Percentiles rank a stretch among this genome's conserved stretches.
phyloP scores from a whole-genome alignment of 2,797 vertebrate species.

The Etheostoma perlongum region DNA sequence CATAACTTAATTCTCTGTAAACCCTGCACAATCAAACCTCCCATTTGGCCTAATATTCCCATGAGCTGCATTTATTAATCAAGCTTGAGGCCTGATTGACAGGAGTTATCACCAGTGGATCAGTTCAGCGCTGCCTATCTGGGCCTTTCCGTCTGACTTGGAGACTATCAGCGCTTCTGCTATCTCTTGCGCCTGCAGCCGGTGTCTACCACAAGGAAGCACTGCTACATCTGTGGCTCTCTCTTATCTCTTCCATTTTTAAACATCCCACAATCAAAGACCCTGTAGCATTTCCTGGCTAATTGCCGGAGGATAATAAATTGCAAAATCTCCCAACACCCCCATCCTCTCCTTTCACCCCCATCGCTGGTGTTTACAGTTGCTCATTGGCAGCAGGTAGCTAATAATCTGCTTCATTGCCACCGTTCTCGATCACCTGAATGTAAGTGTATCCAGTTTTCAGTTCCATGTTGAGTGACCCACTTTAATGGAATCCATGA shows the following conservation, averaged over 20 bases:
- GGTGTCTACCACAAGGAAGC: constrained; percentile 76
- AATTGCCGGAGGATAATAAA: constrained; percentile 87
- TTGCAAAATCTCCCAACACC: constrained; percentile 60
- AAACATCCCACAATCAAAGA: constrained; percentile 83
- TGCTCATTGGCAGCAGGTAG: constrained; percentile 65
- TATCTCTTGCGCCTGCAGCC: constrained; percentile 83
- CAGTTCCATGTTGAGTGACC: constrained; percentile 68
- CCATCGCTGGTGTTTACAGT: constrained; percentile 49
- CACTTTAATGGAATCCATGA: constrained; percentile 71
- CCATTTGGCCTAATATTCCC: constrained; percentile 75
- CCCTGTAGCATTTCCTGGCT: constrained; percentile 80
- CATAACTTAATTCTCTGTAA: constrained; percentile 64
- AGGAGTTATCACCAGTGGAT: constrained; percentile 79
- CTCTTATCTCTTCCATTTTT: constrained; percentile 85
- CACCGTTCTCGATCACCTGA: constrained; percentile 50
- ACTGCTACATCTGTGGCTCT: constrained; percentile 73
- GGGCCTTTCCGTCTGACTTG: constrained; percentile 71
- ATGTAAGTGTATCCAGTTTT: constrained; percentile 60
- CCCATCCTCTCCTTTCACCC: constrained; percentile 52
- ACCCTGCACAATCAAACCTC: constrained; percentile 68
- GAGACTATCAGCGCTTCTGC: constrained; percentile 77
- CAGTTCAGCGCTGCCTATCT: constrained; percentile 75
- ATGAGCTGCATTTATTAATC: constrained; percentile 79
- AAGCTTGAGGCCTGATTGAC: constrained; percentile 82
- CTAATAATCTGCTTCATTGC: constrained; percentile 69